Base-by-base conservation (phyloP, 2,888 invertebrate species). In the Papilio elwesi region DNA sequence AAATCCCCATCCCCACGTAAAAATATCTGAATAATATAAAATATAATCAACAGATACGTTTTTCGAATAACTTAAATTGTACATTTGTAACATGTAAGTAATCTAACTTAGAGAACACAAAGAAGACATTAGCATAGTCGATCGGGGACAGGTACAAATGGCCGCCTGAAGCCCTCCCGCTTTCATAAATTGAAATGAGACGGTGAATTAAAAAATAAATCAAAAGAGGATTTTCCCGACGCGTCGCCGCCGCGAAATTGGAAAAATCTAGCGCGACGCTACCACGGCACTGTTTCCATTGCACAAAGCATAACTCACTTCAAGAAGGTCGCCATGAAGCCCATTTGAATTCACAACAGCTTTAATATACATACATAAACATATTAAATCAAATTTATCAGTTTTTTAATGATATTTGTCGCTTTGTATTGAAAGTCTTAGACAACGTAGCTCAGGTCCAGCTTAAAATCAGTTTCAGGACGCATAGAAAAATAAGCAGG, bases 181-280 rank as follows among this genome's bases (percentile, higher is more conserved):
- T 78, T 79, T 82, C 85, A 89, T 91, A 92, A 90, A 92, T 93
- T 91, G 93, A 91, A 91, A 92, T 90, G 91, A 92, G 91, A 83
- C 81, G 82, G 85, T 81, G 90, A 93, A 93, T 93, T 93, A 93
- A 93, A 92, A 93, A 91, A 93, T 93, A 93, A 93, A 93, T 92
- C 93, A 93, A 93, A 93, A 88, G 91, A 90, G 90, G 91, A 91
- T 92, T 91, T 90, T 87, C 88, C 77, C 85, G 85, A 88, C 92
- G 86, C 93, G 93, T 91, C 88, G 87, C 83, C 84, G 83, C 73
- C 84, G 83, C 82, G 86, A 89, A 90, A 91, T 92, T 92, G 92
- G 89, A 92, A 92, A 90, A 87, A 85, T 85, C 82, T 80, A 79
- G 79, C 79, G 81, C 82, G 79, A 77, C 77, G 76, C 76, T 71